Evolutionary conservation across 2,888 invertebrate genomes (phyloP).

Genomic region (Clunio marinus): DNA sequence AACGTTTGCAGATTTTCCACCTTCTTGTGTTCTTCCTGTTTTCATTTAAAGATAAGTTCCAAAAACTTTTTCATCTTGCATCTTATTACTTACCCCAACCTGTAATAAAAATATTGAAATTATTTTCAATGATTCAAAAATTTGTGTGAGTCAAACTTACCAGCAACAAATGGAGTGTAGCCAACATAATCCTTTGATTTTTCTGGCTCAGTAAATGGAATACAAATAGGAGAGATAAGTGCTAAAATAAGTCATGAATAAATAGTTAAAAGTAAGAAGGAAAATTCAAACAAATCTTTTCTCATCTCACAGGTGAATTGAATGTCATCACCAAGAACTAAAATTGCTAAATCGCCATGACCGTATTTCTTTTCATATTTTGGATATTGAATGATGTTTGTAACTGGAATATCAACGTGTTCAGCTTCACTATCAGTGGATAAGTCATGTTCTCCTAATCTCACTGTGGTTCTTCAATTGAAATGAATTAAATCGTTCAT

Average conservation of each 20-base stretch:
- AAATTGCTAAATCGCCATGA: conserved; percentile 74
- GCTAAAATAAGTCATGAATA: conserved; percentile 47
- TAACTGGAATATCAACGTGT: conserved; percentile 59
- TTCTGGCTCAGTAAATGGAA: conserved; percentile 59
- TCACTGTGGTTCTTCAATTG: conserved; percentile 58
- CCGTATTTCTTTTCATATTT: conserved; percentile 58
- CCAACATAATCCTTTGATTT: conserved; percentile 56
- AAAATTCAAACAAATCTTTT: neutral
- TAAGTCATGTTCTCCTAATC: conserved; percentile 75
- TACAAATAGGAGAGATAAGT: conserved; percentile 67
- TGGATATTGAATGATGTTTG: conserved; percentile 59
- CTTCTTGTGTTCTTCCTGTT: conserved; percentile 47
- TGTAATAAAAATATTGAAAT: conserved; percentile 58
- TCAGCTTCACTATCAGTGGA: conserved; percentile 57
- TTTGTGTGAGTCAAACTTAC: conserved; percentile 47
- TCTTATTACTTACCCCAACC: neutral
- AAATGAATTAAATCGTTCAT: conserved; percentile 14
- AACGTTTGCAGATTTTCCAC: conserved; percentile 60
- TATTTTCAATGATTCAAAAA: conserved; percentile 50
- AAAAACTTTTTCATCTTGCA: conserved; percentile 15
- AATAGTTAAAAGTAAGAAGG: neutral
- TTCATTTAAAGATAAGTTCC: neutral
- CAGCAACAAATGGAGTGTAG: conserved; percentile 66
- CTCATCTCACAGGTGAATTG: conserved; percentile 55
- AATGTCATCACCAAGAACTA: conserved; percentile 59